phyloP scores from a whole-genome alignment of 1,140 invertebrate genomes.

The Protaetia brevitarsis region DNA sequence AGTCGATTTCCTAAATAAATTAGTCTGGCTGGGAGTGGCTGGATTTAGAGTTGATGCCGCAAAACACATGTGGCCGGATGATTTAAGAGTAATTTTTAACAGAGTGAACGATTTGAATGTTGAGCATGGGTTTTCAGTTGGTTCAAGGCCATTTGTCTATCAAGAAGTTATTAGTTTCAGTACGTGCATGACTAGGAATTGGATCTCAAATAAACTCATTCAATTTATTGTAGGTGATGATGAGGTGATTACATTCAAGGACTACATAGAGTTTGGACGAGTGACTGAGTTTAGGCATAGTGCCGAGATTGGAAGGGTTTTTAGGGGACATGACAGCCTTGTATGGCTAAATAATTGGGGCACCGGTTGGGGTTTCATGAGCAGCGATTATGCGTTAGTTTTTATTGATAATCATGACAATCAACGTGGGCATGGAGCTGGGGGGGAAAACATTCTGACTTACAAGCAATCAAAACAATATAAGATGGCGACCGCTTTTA shows the following conservation, averaged over 20 bases:
- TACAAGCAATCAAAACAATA: conserved; percentile 57
- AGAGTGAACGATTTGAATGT: conserved; percentile 61
- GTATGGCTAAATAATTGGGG: conserved; percentile 45
- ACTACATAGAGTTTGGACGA: conserved; percentile 63
- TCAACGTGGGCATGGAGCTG: conserved; percentile 47
- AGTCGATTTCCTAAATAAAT: conserved; percentile 66
- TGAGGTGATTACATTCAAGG: conserved; percentile 60
- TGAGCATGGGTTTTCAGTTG: conserved; percentile 57
- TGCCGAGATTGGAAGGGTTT: conserved; percentile 55
- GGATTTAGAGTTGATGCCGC: conserved; percentile 73
- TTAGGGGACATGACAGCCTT: conserved; percentile 50
- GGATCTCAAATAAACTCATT: no score
- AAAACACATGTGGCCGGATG: conserved; percentile 81
- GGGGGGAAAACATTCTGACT: conserved; percentile 55
- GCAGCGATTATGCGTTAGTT: conserved; percentile 53
- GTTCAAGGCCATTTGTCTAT: conserved; percentile 65
- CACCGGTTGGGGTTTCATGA: conserved; percentile 54
- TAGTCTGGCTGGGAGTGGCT: conserved; percentile 75
- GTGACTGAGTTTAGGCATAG: conserved; percentile 76
- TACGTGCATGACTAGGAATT: background rate
- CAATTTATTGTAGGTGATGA: conserved; percentile 42
- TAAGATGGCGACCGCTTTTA: conserved; percentile 73
- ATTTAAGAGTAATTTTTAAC: conserved; percentile 62
- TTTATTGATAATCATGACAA: conserved; percentile 63
- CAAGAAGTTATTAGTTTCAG: conserved; percentile 78